A percentile compares a stretch with the other conserved stretches of the same genome.
These are phyloP conservation scores for Zoanthus sociatus DNA, from an alignment of 92 coral and sea anemone species.

Conservation along the genomic window DNA sequence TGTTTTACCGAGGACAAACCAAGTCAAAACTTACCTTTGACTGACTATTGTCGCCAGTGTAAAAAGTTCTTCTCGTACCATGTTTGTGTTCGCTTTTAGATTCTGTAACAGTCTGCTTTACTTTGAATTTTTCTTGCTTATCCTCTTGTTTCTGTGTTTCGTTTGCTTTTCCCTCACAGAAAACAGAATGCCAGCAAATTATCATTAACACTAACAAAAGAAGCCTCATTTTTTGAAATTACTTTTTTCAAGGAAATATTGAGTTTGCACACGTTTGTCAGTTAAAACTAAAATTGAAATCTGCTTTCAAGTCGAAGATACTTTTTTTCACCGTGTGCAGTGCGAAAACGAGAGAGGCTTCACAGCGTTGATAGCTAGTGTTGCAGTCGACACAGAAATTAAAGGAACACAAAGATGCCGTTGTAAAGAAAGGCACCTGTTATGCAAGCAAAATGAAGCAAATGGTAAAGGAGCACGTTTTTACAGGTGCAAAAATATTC, in stretches of 20 bases:
- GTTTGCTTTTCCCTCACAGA: slow-evolving; percentile 9
- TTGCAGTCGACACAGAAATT: not conserved
- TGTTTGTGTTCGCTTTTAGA: slow-evolving; percentile 41
- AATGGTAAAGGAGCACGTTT: slow-evolving; percentile 24
- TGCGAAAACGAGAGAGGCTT: not conserved
- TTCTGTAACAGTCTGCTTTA: not conserved
- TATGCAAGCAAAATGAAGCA: not conserved
- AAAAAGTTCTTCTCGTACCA: slow-evolving; percentile 36
- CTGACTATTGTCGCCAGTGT: not conserved
- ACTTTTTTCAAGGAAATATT: not conserved
- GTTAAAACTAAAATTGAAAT: not conserved
- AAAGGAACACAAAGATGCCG: not conserved
- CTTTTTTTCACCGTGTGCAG: not conserved
- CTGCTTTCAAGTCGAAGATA: not conserved
- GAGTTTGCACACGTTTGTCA: not conserved
- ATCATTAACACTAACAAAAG: not conserved
- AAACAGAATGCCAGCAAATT: slow-evolving; percentile 4
- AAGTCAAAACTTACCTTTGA: slow-evolving; percentile 9
- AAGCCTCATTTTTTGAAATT: not conserved
- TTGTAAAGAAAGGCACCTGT: slow-evolving; percentile 18
- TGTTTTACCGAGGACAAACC: too few species aligned
- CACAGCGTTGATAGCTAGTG: not conserved
- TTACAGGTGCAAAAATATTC: slow-evolving; percentile 8
- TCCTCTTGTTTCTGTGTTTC: not conserved
- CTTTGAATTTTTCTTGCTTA: slow-evolving; percentile 1